A percentile compares a stretch with the other conserved stretches of the same genome.
phyloP scores from a whole-genome alignment of 2,797 vertebrate genomes.

The Clarias laeviceps region DNA sequence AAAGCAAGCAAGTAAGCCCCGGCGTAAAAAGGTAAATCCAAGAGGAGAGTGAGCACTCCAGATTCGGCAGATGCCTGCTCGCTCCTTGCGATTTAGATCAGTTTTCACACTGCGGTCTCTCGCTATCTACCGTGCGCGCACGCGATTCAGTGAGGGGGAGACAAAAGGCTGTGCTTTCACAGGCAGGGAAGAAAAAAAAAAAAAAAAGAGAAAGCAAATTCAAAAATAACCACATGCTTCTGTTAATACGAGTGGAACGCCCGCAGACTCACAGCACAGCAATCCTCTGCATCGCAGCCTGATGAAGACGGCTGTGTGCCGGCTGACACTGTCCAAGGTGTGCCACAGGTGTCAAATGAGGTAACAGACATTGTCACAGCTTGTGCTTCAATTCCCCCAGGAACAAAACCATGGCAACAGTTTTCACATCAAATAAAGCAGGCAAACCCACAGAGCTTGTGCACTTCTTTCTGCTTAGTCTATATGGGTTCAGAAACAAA shows the following conservation, averaged over 20 bases:
- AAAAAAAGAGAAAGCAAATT: conserved; percentile 51
- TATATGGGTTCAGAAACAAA: conserved; percentile 50
- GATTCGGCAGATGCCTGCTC: conserved; percentile 45
- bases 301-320: conserved; percentile 27
- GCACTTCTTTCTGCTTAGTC: conserved; percentile 45
- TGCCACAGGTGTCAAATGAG: conserved; percentile 73
- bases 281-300: conserved; percentile 30
- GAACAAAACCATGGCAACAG: conserved; percentile 78
- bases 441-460: conserved; percentile 50
- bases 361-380: conserved; percentile 72
- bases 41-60: conserved; percentile 23
- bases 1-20: conserved; percentile 56
- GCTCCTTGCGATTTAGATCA: conserved; percentile 56
- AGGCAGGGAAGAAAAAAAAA: conserved; percentile 41
- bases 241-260: conserved; percentile 48
- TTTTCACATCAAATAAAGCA: conserved; percentile 63
- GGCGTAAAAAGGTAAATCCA: conserved; percentile 44
- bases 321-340: conserved; percentile 53
- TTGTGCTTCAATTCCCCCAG: conserved; percentile 69
- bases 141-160: conserved; percentile 65
- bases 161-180: conserved; percentile 56
- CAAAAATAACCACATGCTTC: conserved; percentile 58
- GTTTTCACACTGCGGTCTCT: conserved; percentile 56
- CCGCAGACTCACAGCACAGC: conserved; percentile 33
- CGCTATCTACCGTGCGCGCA: conserved; percentile 57